Evolutionary conservation across 2,888 invertebrate genomes (phyloP), one percentile per base, ranked within the genome.

Genomic region (Papilio protenor): DNA sequence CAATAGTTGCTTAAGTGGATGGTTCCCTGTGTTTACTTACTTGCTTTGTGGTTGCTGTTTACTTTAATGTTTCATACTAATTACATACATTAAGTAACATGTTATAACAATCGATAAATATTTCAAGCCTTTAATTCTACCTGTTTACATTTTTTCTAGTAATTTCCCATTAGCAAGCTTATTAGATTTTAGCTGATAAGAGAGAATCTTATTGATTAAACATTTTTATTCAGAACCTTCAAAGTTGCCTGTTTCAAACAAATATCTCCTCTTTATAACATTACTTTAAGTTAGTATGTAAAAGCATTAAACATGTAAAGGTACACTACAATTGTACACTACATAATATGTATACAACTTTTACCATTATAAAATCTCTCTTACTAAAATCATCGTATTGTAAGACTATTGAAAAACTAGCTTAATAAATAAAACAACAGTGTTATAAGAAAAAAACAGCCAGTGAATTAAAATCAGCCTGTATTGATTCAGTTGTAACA

Each of bases 1-100:
- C 89, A 89, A 90, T 90, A 88, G 86, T 86, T 85, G 83, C 86
- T 83, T 81, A 86, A 86, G 86, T 85, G 84, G 85, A 85, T 85
- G 83, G 84, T 84, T 86, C 84, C 81, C 80, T 82, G 71, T 86
- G 86, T 88, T 88, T 86, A 84, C 84, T 85, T 83, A 87, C 85
- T 86, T 84, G 82, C 84, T 83, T 85, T 85, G 83, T 81, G 80
- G 82, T 80, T 80, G 78, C 79, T 83, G 81, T 83, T 82, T 81
- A 83, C 82, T 85, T 85, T 84, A 80, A 82, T 83, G 84, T 85
- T 85, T 80, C 78, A 81, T 85, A 69, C n/a, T 45, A 85, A 87
- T 86, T 85, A 80, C 80, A 81, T 83, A 80, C 77, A 84, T 75
- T 77, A 55, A 77, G 75, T 64, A 45, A 75, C 59, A 78, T 78